Base-by-base conservation (phyloP, 1,140 invertebrate genomes). In the Thaumatotibia leucotreta region DNA sequence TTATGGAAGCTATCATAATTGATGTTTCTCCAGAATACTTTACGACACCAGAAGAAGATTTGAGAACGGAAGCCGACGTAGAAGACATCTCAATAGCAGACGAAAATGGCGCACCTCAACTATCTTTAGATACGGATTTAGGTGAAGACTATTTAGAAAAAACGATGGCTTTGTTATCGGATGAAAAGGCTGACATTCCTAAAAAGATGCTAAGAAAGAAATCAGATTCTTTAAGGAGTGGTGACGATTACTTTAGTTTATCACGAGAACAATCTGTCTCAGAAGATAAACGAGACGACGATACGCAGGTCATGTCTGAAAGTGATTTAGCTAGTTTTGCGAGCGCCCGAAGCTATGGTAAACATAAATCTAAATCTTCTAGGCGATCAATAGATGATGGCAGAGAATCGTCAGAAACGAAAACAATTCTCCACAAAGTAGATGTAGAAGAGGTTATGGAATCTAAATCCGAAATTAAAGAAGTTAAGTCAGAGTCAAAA, bases 1-100 rank as follows among this genome's bases (percentile, higher is more conserved):
- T 97, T 0, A 97, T 97, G 96, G 97, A 98, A 92, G 97, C 97
- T 1, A 95, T 97, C 14, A 95, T 98, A 2, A 97, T 98, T 61
- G 97, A 98, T 74, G 96, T 98, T n/a, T 94, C 95, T 0, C 95
- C 95, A 6, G 96, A 97, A 74, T 96, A 96, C 73, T 97, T 96
- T 75, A 90, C 92, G 0, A 92, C 93, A 17, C 94, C 94, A 0
- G 96, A 96, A 84, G 96, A 96, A 79, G 96, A 97, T 85, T 89
- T 95, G 65, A 92, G 95, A 64, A 97, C 96, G 0, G 96, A 97
- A 90, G 96, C 95, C 0, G 96, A 96, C 71, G 90, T 97, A 39
- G 96, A 97, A 82, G 96, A 97, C 79, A 94, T 97, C 58, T 96
- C 95, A 9, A 93, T 96, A 61, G 95, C 94, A 35, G 95, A 95